Base-by-base conservation (phyloP, 2,888 invertebrate genomes). In the Amiota communis region DNA sequence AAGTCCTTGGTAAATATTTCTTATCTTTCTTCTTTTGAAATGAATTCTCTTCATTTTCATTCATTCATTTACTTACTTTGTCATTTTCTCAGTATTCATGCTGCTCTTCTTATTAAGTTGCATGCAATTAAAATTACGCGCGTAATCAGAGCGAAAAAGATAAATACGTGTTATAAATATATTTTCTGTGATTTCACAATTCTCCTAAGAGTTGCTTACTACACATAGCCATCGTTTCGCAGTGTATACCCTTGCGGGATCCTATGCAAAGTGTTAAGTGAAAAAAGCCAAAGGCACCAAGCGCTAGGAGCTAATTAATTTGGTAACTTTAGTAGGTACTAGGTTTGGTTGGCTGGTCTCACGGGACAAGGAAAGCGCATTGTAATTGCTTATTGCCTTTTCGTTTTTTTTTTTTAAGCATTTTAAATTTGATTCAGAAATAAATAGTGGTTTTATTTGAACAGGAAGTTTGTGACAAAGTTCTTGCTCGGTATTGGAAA, bases 121-220 rank as follows among this genome's bases (percentile, higher is more conserved):
- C 83, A 77, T 77, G 81, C 83, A 84, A 84, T 84, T 84, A 84
- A 84, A 84, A 84, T 83, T 83, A 83, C 83, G 78, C 83, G 78
- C 82, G 84, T 81, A 84, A 85, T 85, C 84, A 85, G 84, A 85
- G 85, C 84, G 81, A 82, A 78, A 82, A 81, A 83, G 84, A 84
- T 83, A 84, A 84, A 84, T 83, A 83, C 82, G 73, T 74, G 80
- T 79, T 80, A 80, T 82, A 84, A 84, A 83, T 82, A 80, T 81
- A 79, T 83, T 82, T 83, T 70, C 63, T 82, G 51, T 64, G 71
- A 70, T 59, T 65, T 20, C 65, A 48, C 65, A 48, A 59, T 59
- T 59, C 23, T 59, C 11, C 20, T 17, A 17, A 59, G 48, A 15
- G 11, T 65, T 65, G 36, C 36, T 36, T 36, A 36, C 36, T 36